Conservation (phyloP, 2,113 vertebrate species). For the Stigmatopora nigra region DNA sequence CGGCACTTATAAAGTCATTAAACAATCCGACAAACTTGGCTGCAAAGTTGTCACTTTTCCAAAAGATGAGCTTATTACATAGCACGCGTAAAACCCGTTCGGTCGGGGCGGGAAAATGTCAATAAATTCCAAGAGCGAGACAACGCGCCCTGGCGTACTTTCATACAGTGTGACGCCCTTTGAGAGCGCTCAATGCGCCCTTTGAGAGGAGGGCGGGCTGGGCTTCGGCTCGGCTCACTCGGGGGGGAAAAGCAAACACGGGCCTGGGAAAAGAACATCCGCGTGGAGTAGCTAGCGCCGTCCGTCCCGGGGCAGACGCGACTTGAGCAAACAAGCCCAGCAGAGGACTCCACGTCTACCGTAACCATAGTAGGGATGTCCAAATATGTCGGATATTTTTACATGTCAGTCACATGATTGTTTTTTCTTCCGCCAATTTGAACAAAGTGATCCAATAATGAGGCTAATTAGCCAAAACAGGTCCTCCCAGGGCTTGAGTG, state of each 20-base stretch:
- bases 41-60: slow-evolving; percentile 5
- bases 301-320: slow-evolving; percentile 51
- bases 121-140: slow-evolving; percentile 35
- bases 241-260: slow-evolving; percentile 57
- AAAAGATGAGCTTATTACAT: background rate
- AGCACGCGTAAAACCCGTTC: slow-evolving; percentile 13
- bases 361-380: too few relatives aligned
- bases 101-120: slow-evolving; percentile 3
- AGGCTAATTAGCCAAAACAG: too few relatives aligned
- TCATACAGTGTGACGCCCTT: slow-evolving; percentile 38
- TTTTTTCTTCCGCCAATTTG: too few relatives aligned
- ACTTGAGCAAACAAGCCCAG: slow-evolving; percentile 64
- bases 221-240: background rate
- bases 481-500: too few relatives aligned
- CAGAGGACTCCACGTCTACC: background rate
- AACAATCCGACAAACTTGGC: background rate
- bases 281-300: slow-evolving; percentile 36
- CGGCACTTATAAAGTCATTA: background rate
- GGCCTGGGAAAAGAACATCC: slow-evolving; percentile 67
- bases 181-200: slow-evolving; percentile 60
- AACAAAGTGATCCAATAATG: too few relatives aligned
- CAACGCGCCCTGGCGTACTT: slow-evolving; percentile 34
- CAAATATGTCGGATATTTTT: too few relatives aligned
- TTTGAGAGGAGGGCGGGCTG: slow-evolving; percentile 44
- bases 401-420: too few relatives aligned